Conservation (phyloP, 30 jellyfish, hydroid and myxozoan species). For the Pelagia noctiluca region DNA sequence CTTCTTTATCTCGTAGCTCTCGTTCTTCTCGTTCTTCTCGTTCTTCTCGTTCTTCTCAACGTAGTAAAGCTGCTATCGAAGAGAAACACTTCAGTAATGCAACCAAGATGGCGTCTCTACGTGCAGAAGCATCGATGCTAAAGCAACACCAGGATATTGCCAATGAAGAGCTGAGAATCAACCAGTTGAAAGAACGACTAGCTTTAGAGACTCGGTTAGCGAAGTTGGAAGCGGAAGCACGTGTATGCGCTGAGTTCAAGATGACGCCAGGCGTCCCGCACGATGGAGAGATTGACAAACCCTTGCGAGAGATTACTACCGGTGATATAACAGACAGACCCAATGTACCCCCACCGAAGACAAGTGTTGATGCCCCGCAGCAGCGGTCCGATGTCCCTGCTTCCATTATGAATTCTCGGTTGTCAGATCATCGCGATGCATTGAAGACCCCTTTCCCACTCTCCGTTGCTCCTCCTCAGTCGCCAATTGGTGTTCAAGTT, state of each 20-base stretch:
- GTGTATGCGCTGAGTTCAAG: conserved; percentile 1
- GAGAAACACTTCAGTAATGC: neutral
- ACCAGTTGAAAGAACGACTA: conserved; percentile 16
- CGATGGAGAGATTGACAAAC: too few species aligned
- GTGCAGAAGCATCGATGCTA: conserved; percentile 28
- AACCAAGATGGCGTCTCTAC: conserved; percentile 3
- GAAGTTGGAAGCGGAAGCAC: conserved; percentile 31
- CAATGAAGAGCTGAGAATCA: conserved; percentile 3
- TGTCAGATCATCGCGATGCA: neutral
- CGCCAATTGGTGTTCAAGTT: too few species aligned
- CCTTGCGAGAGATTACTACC: neutral
- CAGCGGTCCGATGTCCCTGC: too few species aligned
- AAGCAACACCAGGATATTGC: neutral
- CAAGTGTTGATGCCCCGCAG: too few species aligned
- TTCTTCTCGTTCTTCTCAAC: conserved; percentile 12
- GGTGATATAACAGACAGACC: too few species aligned
- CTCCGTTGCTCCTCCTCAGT: too few species aligned
- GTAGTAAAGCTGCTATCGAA: neutral
- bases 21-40: too few species aligned
- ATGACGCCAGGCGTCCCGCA: neutral
- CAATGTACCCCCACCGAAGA: too few species aligned
- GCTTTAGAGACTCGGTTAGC: conserved; percentile 4
- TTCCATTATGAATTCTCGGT: too few species aligned
- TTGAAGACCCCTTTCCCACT: too few species aligned
- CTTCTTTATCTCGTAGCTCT: neutral